A percentile compares a stretch with the other conserved stretches of the same genome.
Conservation (phyloP, 2,888 invertebrate species). For the Scaptomyza tumidula region DNA sequence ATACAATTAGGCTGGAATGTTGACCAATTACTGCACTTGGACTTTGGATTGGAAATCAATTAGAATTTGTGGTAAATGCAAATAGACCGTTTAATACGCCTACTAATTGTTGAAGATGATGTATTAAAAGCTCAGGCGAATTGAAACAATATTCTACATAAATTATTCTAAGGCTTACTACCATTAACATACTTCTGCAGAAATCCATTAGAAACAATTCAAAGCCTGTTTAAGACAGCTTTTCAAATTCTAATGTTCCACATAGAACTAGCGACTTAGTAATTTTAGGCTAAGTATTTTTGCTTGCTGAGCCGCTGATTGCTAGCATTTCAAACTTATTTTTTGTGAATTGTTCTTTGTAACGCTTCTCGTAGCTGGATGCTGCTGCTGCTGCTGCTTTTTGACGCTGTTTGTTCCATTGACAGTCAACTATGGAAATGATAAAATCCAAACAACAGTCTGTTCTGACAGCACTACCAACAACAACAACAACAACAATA, state of each 20-base stretch:
- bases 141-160: neutral
- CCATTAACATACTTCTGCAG: neutral
- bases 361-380: conserved; percentile 8
- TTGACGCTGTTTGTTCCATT: conserved; percentile 20
- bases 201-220: neutral
- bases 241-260: neutral
- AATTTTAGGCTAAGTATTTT: conserved; percentile 3
- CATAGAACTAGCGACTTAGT: neutral
- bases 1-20: conserved; percentile 47
- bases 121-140: neutral
- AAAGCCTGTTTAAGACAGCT: neutral
- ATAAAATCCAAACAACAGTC: conserved; percentile 50
- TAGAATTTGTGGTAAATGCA: neutral
- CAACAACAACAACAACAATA: conserved; percentile 21
- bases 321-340: neutral
- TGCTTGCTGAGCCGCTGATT: conserved; percentile 7
- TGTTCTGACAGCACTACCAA: conserved; percentile 37
- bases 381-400: neutral
- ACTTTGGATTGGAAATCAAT: conserved; percentile 2
- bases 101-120: neutral
- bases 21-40: conserved; percentile 55
- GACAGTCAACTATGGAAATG: conserved; percentile 43
- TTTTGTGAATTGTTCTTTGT: conserved; percentile 28
- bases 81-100: neutral
- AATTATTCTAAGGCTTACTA: too few relatives aligned